Evolutionary conservation across 2,797 vertebrate species (phyloP), one percentile per base, ranked within the genome.

Genomic region (Hippopotamyrus pictus): DNA sequence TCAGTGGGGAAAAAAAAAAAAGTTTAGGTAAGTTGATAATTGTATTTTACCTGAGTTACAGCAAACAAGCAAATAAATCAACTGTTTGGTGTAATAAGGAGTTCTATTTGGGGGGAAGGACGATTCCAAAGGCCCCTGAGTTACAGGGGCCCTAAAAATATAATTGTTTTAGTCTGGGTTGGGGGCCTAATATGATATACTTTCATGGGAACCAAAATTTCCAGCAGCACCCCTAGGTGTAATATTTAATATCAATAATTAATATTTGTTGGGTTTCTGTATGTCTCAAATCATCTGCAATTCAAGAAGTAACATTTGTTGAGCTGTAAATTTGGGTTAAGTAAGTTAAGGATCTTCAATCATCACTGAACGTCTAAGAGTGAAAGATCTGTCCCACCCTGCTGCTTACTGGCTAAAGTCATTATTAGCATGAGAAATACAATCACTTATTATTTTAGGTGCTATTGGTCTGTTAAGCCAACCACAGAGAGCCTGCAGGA

Each of bases 391-490:
- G 37, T 8, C 33, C 37, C 33, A 44, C 2, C 17, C 37, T 79
- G 73, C 37, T 79, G 73, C 12, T 44, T 79, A 41, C 37, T 79
- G 37, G 73, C 73, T 79, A 79, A 44, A 41, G 73, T 79, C 17
- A 79, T 79, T 79, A 79, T 79, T 79, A 79, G 37, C 73, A 79
- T 19, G 37, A 41, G 73, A 19, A 79, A 79, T 19, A 41, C 73
- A 79, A 79, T 41, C 17, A 41, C 17, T 79, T 79, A 79, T 79
- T 79, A 79, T 79, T 79, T 79, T 79, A 79, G 73, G 73, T n/a
- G 73, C 37, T 44, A 44, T 79, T 25, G 6, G 2, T 79, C 17
- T 8, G 17, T 79, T 37, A 44, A 79, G 17, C 37, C 29, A 41
- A 76, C 33, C 37, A 19, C 73, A 79, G 73, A 79, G 73, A 44